Evolutionary conservation across 2,113 vertebrate genomes (phyloP).

Genomic region (Oryzias javanicus): DNA sequence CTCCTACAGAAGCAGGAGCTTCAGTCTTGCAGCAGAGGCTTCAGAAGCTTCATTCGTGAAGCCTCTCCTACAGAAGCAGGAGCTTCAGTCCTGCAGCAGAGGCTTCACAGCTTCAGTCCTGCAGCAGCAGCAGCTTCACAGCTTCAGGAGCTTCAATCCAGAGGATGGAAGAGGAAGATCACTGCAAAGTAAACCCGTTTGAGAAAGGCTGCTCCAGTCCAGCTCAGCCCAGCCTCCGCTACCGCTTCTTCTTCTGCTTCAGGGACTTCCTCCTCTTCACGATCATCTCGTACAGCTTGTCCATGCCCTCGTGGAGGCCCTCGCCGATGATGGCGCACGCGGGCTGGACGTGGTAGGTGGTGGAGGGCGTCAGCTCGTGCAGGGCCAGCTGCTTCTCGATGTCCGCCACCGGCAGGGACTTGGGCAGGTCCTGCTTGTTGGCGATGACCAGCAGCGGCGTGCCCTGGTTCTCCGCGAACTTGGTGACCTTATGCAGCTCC

Average conservation of each 20-base stretch:
- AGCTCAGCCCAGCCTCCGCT: conserved; percentile 48
- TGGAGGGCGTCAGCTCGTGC: conserved; percentile 89
- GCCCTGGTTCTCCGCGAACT: conserved; percentile 95
- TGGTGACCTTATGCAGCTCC: conserved; percentile 95
- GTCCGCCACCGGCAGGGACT: conserved; percentile 88
- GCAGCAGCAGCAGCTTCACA: conserved; percentile 20
- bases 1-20: background rate
- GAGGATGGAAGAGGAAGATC: background rate
- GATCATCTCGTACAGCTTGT: conserved; percentile 98
- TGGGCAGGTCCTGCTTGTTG: conserved; percentile 97
- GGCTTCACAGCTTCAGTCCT: conserved; percentile 11
- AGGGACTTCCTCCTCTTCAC: conserved; percentile 90
- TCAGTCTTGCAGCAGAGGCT: no score
- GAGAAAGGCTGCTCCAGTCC: background rate
- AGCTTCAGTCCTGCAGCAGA: no score
- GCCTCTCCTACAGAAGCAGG: no score
- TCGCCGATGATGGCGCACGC: conserved; percentile 97
- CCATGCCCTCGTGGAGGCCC: conserved; percentile 96
- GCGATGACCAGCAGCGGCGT: conserved; percentile 95
- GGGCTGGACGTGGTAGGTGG: conserved; percentile 92
- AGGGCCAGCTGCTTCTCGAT: conserved; percentile 95
- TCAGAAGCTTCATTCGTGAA: no score
- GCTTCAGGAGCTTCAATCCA: conserved; percentile 27
- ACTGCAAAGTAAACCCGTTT: conserved; percentile 18
- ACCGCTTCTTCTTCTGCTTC: conserved; percentile 96